Conservation (phyloP, 2,113 vertebrate species). For the Potamarius usumacintae region DNA sequence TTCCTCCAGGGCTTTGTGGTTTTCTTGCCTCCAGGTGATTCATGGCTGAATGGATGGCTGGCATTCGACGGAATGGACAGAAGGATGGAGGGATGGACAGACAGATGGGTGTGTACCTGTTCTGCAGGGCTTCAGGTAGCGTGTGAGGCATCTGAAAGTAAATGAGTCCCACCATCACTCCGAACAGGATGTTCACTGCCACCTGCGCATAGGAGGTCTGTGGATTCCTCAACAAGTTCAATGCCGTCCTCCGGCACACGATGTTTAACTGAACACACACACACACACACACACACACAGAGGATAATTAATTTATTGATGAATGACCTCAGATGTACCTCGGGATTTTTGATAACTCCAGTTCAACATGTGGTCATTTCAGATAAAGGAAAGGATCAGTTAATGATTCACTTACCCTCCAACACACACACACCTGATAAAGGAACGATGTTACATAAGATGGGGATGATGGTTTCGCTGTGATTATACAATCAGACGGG, state of each 20-base stretch:
- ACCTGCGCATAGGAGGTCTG: constrained; percentile 77
- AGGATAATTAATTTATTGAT: background rate
- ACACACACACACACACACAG: constrained; percentile 25
- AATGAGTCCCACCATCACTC: constrained; percentile 75
- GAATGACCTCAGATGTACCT: background rate
- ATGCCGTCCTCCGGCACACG: constrained; percentile 67
- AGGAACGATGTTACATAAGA: constrained; percentile 71
- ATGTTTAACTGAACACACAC: constrained; percentile 67
- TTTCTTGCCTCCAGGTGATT: no score
- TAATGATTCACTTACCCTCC: constrained; percentile 22
- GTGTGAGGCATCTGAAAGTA: constrained; percentile 75
- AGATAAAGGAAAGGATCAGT: background rate
- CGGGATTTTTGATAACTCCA: background rate
- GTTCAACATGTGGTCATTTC: constrained; percentile 26
- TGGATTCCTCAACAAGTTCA: constrained; percentile 75
- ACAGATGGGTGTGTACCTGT: constrained; percentile 66
- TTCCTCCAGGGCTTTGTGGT: background rate
- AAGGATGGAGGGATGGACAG: background rate
- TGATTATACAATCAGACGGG: background rate
- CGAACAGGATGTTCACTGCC: constrained; percentile 71
- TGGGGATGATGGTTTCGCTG: constrained; percentile 8
- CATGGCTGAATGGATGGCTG: background rate
- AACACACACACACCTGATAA: constrained; percentile 68
- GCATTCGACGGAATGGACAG: background rate
- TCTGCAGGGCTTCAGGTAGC: constrained; percentile 75